phyloP scores from a whole-genome alignment of 2,113 vertebrate species.

The Erinaceus europaeus region DNA sequence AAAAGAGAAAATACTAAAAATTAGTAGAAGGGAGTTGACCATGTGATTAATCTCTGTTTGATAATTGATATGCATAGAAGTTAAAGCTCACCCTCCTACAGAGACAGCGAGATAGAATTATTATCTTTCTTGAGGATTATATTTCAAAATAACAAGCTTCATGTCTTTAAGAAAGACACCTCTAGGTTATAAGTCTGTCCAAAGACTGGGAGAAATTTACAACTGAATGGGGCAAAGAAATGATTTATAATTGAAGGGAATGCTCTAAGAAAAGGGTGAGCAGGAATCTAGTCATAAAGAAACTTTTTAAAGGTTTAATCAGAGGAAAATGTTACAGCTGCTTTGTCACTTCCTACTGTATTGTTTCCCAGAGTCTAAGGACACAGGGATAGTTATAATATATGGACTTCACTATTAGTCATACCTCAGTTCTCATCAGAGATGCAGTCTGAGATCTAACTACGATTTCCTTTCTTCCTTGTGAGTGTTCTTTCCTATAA shows the following conservation, averaged over 20 bases:
- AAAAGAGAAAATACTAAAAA: not conserved
- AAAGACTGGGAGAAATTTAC: not conserved
- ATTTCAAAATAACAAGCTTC: not conserved
- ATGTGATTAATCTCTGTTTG: not conserved
- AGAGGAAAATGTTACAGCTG: not conserved
- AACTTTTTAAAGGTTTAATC: not conserved
- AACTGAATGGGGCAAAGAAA: not conserved
- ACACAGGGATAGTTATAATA: not conserved
- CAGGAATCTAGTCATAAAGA: not conserved
- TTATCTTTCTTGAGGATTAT: not conserved
- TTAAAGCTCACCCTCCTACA: not conserved
- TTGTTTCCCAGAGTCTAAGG: not conserved
- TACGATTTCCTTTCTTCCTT: rapidly evolving
- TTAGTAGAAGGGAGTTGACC: no score
- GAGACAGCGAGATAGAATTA: not conserved
- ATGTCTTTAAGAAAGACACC: not conserved
- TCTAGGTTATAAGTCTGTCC: not conserved
- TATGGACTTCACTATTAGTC: not conserved
- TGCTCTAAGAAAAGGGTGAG: not conserved
- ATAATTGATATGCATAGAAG: not conserved
- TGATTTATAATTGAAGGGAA: not conserved
- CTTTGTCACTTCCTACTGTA: not conserved
- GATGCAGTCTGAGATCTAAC: not conserved
- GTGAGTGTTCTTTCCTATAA: not conserved
- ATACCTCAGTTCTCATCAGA: not conserved